Evolutionary conservation across 2,888 invertebrate species (phyloP), one percentile per base, ranked within the genome.

Genomic region (Mystacides longicornis): DNA sequence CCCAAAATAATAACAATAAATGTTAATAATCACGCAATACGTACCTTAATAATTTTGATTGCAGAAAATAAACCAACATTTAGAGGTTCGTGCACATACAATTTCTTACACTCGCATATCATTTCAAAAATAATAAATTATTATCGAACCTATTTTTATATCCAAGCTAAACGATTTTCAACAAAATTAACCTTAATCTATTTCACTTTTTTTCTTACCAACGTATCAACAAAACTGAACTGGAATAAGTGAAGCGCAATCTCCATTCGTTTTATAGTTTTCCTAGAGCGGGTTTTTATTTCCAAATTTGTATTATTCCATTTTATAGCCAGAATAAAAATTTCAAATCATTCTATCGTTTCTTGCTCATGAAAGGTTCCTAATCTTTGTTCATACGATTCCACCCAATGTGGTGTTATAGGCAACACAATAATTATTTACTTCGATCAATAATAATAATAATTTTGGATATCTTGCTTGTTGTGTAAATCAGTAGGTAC

Each of bases 181-280:
- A 7, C 14, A 37, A 37, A 37, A 37, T n/a, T 37, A 37, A 37
- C 14, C 37, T 37, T 37, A 37, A n/a, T 37, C 37, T 37, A 37
- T 37, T 37, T 37, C 37, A 37, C 37, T 37, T 37, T 37, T 27
- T 37, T 37, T 37, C 37, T 37, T 37, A 37, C 37, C 37, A 37
- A 37, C 37, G 37, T 37, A 37, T 37, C 37, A 37, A 37, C 37
- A 37, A 37, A 37, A 3, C 37, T 7, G 16, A 37, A 16, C n/a
- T 37, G n/a, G 16, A 37, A 37, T 37, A 37, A 37, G 37, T 37
- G 37, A 37, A 37, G 14, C 16, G 14, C 37, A 37, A 37, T 37
- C 3, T 3, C 37, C 14, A 37, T 37, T 37, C 37, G 37, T 37
- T 37, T 37, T 37, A 37, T 16, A 37, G 37, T n/a, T 37, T 37